Evolutionary conservation across 2,113 vertebrate species (phyloP), one percentile per base, ranked within the genome.

Genomic region (Antigone vipio): DNA sequence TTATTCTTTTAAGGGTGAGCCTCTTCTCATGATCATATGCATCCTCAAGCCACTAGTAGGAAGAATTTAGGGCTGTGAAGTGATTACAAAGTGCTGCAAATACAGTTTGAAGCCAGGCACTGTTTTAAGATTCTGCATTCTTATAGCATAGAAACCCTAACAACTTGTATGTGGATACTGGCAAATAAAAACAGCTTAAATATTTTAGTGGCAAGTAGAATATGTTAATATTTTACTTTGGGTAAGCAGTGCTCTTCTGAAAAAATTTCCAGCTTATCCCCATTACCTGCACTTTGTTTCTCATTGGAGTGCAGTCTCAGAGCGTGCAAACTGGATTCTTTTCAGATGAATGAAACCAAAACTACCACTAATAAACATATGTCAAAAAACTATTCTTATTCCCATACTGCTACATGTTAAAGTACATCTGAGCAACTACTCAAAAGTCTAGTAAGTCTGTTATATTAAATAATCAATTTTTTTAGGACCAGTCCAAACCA

Each of bases 191-290:
- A 30, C 71, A 68, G 32, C 67, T 87, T 79, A 71, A 92, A 81
- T 96, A 86, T 92, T 88, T 91, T 35, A 90, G 26, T 85, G 78
- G n/a, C 52, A 92, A 95, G 62, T 45, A 90, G 49, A 92, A 88
- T 67, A 67, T 22, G 35, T 92, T 42, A 63, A 64, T 92, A 56
- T 88, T 91, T 93, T 89, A 74, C 23, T 85, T 85, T 6, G 29
- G 26, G 29, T 72, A 50, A 93, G 56, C 49, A 85, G 26, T 59
- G 52, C 52, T 82, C 18, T 50, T 90, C 75, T 75, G 66, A 63
- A 75, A 96, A 63, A 7, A 27, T 5, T 29, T 78, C 35, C 32
- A 59, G 26, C n/a, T 86, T 87, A 62, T 62, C 29, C 50, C 58
- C 12, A 32, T 86, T 86, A 56, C 2, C 2, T 75, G 42, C 29